These are phyloP conservation scores for Zosterops hypoxanthus DNA, from an alignment of 2,113 vertebrate genomes.

Conservation along the genomic window DNA sequence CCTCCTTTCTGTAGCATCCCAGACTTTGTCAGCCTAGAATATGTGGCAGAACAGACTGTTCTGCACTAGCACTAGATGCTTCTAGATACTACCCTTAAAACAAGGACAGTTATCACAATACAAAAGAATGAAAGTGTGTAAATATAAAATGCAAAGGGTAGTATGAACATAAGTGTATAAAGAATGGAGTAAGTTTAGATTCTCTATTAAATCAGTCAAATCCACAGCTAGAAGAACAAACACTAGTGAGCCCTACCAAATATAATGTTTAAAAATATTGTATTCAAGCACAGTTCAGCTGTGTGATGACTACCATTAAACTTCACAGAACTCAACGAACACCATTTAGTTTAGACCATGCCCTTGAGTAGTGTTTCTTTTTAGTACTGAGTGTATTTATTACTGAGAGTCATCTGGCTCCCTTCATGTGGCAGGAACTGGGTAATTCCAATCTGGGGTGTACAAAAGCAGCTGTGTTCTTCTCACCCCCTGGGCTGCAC, in stretches of 20 bases:
- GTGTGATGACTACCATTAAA: background rate
- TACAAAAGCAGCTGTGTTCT: slow-evolving; percentile 14
- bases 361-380: background rate
- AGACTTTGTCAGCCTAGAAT: background rate
- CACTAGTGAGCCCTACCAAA: background rate
- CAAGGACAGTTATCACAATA: background rate
- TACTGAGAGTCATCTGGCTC: background rate
- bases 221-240: background rate
- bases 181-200: background rate
- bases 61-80: background rate
- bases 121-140: background rate
- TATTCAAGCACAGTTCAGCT: background rate
- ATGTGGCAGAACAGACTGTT: background rate
- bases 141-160: background rate
- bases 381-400: background rate
- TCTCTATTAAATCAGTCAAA: background rate
- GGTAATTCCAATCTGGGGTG: background rate
- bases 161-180: background rate
- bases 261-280: background rate
- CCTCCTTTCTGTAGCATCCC: too few relatives aligned
- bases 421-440: background rate
- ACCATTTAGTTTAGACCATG: background rate
- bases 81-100: background rate
- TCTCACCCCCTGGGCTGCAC: background rate
- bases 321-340: background rate